Percentiles rank a stretch among this genome's conserved stretches.
Conservation (phyloP, 2,797 vertebrate genomes). For the Brotula barbata region DNA sequence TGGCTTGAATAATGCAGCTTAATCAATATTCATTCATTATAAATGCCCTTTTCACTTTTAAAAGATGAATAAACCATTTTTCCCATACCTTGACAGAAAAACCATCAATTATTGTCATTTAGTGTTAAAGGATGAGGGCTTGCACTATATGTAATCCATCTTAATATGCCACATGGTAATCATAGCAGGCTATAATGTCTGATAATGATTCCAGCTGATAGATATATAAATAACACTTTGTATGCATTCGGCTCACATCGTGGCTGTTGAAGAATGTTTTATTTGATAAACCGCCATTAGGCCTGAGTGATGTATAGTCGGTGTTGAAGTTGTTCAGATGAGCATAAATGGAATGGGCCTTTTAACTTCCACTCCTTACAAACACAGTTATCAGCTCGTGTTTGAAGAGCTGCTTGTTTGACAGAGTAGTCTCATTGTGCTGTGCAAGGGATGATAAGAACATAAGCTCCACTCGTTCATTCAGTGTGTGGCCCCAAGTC, state of each 20-base stretch:
- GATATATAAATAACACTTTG: constrained; percentile 70
- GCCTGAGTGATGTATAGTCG: constrained; percentile 56
- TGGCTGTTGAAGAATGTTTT: constrained; percentile 63
- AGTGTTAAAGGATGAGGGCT: constrained; percentile 54
- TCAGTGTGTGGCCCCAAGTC: constrained; percentile 23
- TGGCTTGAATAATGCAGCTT: constrained; percentile 39
- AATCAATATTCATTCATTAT: constrained; percentile 34
- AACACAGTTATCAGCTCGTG: constrained; percentile 72
- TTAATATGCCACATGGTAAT: constrained; percentile 61
- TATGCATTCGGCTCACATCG: constrained; percentile 59
- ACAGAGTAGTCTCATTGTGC: constrained; percentile 60
- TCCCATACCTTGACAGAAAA: constrained; percentile 51
- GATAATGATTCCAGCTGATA: constrained; percentile 62
- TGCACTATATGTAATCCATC: constrained; percentile 61
- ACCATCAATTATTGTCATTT: constrained; percentile 57
- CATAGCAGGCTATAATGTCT: constrained; percentile 59
- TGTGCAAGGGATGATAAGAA: constrained; percentile 58
- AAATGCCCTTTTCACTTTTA: constrained; percentile 28
- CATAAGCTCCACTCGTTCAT: constrained; percentile 33
- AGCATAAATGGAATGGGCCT: constrained; percentile 54
- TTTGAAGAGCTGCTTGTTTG: constrained; percentile 67
- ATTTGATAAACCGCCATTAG: constrained; percentile 72
- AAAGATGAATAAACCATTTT: constrained; percentile 47
- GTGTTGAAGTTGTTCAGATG: constrained; percentile 66
- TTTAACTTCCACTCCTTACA: constrained; percentile 54